Evolutionary conservation across 2,113 vertebrate genomes (phyloP).

Genomic region (Ochotona curzoniae): DNA sequence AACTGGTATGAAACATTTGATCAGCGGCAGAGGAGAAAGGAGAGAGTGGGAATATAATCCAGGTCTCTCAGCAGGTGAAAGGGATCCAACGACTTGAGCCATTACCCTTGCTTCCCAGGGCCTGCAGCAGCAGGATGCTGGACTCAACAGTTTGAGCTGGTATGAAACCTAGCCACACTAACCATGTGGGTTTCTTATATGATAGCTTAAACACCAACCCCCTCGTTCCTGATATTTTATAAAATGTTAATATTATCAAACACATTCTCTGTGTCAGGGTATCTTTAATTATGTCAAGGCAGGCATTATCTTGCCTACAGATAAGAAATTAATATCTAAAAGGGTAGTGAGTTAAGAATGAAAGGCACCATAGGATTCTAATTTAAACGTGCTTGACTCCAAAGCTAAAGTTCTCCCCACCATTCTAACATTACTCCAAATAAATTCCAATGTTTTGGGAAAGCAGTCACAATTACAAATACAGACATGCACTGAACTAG

Average conservation of each 20-base stretch:
- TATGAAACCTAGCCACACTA: too few species aligned
- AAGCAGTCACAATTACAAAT: conserved; percentile 31
- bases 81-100: too few species aligned
- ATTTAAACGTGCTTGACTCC: conserved; percentile 41
- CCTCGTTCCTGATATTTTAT: neutral
- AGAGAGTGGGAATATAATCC: too few species aligned
- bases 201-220: too few species aligned
- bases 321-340: conserved; percentile 34
- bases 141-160: too few species aligned
- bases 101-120: too few species aligned
- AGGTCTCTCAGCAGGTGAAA: too few species aligned
- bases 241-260: conserved; percentile 49
- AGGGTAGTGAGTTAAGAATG: conserved; percentile 4
- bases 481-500: neutral
- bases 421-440: conserved; percentile 43
- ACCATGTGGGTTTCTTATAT: too few species aligned
- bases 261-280: conserved; percentile 2
- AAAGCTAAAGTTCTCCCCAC: conserved; percentile 48
- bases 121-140: too few species aligned
- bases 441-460: conserved; percentile 42
- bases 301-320: conserved; percentile 30
- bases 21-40: neutral
- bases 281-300: conserved; percentile 47
- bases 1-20: conserved; percentile 52
- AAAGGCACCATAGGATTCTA: conserved; percentile 25